Evolutionary conservation across 2,113 vertebrate genomes (phyloP).

Genomic region (Propithecus coquereli): DNA sequence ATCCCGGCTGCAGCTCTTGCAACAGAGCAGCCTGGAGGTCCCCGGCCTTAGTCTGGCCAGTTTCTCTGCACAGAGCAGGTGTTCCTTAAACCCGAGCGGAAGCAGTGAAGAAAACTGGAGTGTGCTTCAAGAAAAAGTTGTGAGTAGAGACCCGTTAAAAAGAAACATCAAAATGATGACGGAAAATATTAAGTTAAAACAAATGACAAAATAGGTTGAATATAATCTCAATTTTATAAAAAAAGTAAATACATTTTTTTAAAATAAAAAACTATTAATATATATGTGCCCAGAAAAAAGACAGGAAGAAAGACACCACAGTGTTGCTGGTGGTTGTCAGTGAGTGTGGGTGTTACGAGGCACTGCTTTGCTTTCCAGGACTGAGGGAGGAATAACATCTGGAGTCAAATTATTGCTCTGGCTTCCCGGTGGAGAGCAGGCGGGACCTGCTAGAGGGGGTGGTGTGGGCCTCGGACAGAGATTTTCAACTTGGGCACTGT

Average conservation of each 20-base stretch:
- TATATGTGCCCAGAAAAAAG: background rate
- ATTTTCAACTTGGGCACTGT: fast-evolving
- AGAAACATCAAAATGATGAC: too few species aligned
- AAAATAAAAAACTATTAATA: background rate
- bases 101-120: background rate
- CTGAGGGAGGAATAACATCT: fast-evolving
- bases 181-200: background rate
- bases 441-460: fast-evolving
- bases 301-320: fast-evolving
- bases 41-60: fast-evolving
- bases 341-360: fast-evolving
- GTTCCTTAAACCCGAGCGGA: fast-evolving
- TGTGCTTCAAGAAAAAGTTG: too few species aligned
- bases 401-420: background rate
- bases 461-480: fast-evolving
- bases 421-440: fast-evolving
- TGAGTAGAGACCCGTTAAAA: background rate
- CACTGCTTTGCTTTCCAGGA: background rate
- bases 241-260: too few species aligned
- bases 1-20: fast-evolving
- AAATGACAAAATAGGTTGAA: background rate
- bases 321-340: fast-evolving
- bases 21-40: background rate
- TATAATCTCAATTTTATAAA: background rate
- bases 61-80: fast-evolving